phyloP scores from a whole-genome alignment of 2,113 vertebrate species.

The Cynoglossus semilaevis region DNA sequence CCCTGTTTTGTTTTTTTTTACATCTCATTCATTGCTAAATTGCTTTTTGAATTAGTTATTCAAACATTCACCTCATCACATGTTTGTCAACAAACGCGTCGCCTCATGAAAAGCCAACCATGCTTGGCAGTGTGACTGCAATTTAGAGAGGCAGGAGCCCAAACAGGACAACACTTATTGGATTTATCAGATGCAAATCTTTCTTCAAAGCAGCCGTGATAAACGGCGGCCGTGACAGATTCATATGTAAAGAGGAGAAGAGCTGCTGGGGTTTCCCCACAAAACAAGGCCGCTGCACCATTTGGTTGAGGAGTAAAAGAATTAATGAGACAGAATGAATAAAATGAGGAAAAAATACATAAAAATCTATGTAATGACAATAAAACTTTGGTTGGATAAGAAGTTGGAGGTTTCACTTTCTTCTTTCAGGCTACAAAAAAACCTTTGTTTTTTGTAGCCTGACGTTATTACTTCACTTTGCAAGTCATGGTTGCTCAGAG shows the following conservation, averaged over 20 bases:
- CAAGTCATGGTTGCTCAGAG: no score
- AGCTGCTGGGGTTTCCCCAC: no score
- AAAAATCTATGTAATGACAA: no score
- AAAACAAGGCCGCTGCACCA: no score
- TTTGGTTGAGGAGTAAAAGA: no score
- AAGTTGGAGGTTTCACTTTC: no score
- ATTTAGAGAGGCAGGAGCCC: conserved; percentile 14
- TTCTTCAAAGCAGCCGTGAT: background rate
- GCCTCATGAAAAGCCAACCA: conserved; percentile 4
- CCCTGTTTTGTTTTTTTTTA: background rate
- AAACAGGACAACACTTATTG: background rate
- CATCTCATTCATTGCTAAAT: conserved; percentile 29
- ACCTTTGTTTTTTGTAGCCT: no score
- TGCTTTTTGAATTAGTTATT: conserved; percentile 28
- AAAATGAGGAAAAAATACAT: no score
- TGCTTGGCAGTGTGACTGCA: background rate
- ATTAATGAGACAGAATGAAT: no score
- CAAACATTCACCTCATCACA: conserved; percentile 8
- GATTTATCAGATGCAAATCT: background rate
- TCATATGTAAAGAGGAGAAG: background rate
- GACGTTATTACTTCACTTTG: no score
- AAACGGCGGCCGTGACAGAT: background rate
- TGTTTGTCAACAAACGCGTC: conserved; percentile 34
- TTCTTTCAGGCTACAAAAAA: no score
- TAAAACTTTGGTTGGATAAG: no score